Percentiles rank a stretch among this genome's conserved stretches.
Conservation (phyloP, 2,888 invertebrate genomes). For the Euphydryas editha region DNA sequence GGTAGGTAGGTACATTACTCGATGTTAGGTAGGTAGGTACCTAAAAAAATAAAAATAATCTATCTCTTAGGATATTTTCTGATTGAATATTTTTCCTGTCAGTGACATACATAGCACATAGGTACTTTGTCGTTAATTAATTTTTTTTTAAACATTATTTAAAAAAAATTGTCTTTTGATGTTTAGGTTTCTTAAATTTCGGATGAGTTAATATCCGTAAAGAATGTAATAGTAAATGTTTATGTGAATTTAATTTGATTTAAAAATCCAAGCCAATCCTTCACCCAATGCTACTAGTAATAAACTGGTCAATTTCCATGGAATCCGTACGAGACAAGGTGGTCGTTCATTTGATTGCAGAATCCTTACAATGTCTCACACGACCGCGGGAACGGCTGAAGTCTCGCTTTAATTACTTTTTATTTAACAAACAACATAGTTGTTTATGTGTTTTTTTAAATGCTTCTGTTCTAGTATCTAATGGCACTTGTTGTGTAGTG, state of each 20-base stretch:
- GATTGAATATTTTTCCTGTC: no score
- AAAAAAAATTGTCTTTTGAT: no score
- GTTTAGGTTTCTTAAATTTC: no score
- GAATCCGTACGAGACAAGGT: conserved; percentile 39
- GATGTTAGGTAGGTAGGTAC: no score
- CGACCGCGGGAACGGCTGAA: conserved; percentile 20
- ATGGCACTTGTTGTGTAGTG: neutral
- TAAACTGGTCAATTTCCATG: conserved; percentile 15
- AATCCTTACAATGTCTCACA: conserved; percentile 43
- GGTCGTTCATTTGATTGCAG: conserved; percentile 44
- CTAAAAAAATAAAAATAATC: no score
- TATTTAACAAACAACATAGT: conserved; percentile 36
- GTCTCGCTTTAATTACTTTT: conserved; percentile 39
- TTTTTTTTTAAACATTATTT: no score
- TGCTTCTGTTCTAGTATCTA: neutral
- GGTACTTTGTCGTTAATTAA: no score
- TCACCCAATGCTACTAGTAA: neutral
- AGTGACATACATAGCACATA: no score
- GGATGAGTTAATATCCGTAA: no score
- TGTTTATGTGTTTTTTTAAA: conserved; percentile 16
- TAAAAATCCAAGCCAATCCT: neutral
- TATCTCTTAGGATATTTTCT: no score
- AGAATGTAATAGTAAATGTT: no score
- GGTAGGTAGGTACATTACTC: no score
- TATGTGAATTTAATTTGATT: neutral